These are phyloP conservation scores for Sesia apiformis DNA, from an alignment of 2,888 invertebrate species.

Conservation along the genomic window DNA sequence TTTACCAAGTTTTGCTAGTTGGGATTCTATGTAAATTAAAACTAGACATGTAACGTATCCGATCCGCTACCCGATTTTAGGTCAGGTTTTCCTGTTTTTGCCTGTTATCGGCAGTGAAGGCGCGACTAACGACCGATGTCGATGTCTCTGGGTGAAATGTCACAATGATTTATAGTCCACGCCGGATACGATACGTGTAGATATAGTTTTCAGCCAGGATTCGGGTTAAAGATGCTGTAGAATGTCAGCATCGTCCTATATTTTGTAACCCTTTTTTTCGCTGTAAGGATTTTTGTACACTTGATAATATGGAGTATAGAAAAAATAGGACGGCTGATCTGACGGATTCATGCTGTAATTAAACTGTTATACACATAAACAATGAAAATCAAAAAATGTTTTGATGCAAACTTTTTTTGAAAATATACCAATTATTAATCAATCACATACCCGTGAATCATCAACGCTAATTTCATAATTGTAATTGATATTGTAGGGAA, in stretches of 20 bases:
- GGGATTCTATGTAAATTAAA: neutral
- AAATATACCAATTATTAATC: too few species aligned
- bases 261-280: neutral
- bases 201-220: conserved; percentile 12
- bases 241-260: neutral
- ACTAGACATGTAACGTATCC: neutral
- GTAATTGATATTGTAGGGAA: too few species aligned
- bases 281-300: too few species aligned
- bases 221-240: neutral
- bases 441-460: too few species aligned
- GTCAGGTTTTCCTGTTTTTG: conserved; percentile 34
- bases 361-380: too few species aligned
- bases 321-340: too few species aligned
- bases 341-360: too few species aligned
- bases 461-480: too few species aligned
- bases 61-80: conserved; percentile 5
- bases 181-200: conserved; percentile 22
- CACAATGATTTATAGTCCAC: conserved; percentile 53
- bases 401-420: too few species aligned
- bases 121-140: conserved; percentile 48
- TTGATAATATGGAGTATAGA: too few species aligned
- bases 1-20: too few species aligned
- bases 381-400: too few species aligned
- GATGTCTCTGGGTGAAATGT: conserved; percentile 41
- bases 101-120: conserved; percentile 38